Conservation (phyloP, 1,140 invertebrate species). For the Drosophila lowei region DNA sequence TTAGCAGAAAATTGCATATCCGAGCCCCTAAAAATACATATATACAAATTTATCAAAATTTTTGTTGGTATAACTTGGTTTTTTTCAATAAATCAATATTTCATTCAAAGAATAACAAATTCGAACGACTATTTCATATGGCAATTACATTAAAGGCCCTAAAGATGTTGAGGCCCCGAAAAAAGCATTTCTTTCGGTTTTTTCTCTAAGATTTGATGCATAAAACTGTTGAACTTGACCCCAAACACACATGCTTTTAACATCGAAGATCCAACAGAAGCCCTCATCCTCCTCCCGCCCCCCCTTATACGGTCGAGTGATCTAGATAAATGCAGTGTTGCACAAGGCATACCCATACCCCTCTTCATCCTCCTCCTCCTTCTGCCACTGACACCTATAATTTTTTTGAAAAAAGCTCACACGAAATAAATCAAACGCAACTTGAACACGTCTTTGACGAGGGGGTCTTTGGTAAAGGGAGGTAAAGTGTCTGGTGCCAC, state of each 20-base stretch:
- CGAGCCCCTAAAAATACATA: no score
- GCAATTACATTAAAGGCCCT: no score
- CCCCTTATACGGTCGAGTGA: conserved; percentile 48
- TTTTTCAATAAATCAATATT: no score
- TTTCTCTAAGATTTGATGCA: no score
- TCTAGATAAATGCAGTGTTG: conserved; percentile 62
- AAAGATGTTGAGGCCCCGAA: not conserved
- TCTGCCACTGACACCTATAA: conserved; percentile 32
- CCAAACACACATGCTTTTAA: conserved; percentile 21
- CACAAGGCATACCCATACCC: conserved; percentile 25
- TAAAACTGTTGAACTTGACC: conserved; percentile 61
- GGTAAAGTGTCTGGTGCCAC: not conserved
- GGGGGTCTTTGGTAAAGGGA: not conserved
- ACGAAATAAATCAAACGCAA: conserved; percentile 57
- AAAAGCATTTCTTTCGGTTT: not conserved
- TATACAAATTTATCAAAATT: no score
- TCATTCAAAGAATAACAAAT: no score
- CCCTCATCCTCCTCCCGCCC: not conserved
- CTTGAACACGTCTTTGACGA: conserved; percentile 26
- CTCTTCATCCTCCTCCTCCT: not conserved
- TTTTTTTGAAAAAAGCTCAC: conserved; percentile 41
- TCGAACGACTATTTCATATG: no score
- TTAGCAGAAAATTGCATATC: no score
- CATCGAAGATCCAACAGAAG: conserved; percentile 16
- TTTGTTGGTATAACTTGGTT: no score